Percentiles rank a stretch among this genome's conserved stretches.
These are phyloP conservation scores for Cervus canadensis DNA, from an alignment of 2,113 vertebrate species.

Conservation along the genomic window DNA sequence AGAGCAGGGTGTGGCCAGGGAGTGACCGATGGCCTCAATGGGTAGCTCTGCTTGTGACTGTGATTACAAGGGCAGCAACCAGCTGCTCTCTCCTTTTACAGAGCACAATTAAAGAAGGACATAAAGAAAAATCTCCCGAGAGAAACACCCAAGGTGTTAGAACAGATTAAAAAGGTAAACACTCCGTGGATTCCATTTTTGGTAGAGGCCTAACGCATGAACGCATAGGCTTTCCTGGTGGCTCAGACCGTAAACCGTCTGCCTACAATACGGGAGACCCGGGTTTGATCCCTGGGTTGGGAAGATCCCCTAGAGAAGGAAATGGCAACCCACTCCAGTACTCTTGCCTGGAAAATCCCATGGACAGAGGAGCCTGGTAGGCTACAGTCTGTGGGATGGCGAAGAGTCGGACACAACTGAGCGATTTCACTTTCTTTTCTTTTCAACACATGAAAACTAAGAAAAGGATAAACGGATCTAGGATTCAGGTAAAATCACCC, in stretches of 20 bases:
- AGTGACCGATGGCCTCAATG: neutral
- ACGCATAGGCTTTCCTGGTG: fast-evolving
- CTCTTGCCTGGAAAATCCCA: neutral
- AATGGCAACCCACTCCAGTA: neutral
- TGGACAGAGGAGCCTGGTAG: neutral
- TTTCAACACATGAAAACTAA: neutral
- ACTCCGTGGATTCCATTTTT: neutral
- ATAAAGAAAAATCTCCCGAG: neutral
- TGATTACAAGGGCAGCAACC: neutral
- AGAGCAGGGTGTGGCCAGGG: neutral
- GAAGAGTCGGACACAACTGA: neutral
- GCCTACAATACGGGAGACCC: neutral
- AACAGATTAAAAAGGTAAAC: neutral
- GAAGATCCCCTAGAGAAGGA: neutral
- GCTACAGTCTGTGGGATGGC: neutral
- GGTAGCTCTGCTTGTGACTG: neutral
- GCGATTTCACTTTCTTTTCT: neutral
- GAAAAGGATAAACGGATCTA: neutral
- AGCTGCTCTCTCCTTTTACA: neutral
- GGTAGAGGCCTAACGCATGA: neutral
- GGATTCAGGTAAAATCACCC: neutral
- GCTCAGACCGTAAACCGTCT: neutral
- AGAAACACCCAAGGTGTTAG: neutral
- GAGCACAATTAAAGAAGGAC: neutral
- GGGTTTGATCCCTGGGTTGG: neutral